Evolutionary conservation across 2,888 invertebrate species (phyloP).

Genomic region (Ommatoiulus sabulosus): DNA sequence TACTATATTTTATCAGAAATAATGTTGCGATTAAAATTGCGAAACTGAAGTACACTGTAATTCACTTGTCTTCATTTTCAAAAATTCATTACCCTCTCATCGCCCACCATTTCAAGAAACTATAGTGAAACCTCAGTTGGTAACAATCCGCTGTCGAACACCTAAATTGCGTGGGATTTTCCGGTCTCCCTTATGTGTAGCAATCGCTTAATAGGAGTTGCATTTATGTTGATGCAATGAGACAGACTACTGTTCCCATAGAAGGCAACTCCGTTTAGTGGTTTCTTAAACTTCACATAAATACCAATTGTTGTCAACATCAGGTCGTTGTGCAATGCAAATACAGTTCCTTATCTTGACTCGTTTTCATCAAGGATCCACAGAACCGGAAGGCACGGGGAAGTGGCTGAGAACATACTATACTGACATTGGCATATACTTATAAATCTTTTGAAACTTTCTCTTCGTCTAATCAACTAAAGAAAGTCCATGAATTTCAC

Average conservation of each 20-base stretch:
- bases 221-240: background rate
- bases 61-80: too few relatives aligned
- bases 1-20: too few relatives aligned
- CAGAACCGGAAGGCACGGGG: background rate
- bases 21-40: too few relatives aligned
- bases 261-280: constrained; percentile 10
- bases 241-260: background rate
- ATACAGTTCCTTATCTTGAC: background rate
- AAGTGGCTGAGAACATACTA: background rate
- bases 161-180: constrained; percentile 8
- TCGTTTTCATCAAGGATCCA: constrained; percentile 19
- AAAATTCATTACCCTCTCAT: too few relatives aligned
- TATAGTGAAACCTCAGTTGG: background rate
- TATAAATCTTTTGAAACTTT: constrained; percentile 28
- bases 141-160: background rate
- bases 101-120: too few relatives aligned
- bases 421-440: constrained; percentile 34
- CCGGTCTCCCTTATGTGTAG: background rate
- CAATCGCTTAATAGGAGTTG: background rate
- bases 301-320: constrained; percentile 34
- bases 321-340: background rate
- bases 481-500: background rate
- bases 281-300: constrained; percentile 34
- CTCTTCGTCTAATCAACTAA: background rate
- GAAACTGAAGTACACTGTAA: too few relatives aligned